These are phyloP conservation scores for Drosophila burlai DNA, from an alignment of 1,140 invertebrate species.

Conservation along the genomic window DNA sequence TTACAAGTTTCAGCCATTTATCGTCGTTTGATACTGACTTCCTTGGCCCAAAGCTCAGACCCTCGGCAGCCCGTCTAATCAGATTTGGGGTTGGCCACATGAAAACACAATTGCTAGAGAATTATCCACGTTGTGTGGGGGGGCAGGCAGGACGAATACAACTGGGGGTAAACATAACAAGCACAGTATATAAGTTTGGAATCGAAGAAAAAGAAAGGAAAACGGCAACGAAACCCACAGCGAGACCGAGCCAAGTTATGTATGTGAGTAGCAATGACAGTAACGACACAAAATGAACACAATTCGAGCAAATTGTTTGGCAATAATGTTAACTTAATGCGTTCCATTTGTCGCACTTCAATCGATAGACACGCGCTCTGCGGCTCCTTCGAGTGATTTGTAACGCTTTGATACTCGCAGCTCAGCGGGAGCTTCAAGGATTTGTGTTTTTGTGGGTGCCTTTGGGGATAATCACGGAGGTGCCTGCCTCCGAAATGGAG, in stretches of 20 bases:
- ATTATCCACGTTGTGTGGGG: constrained; percentile 47
- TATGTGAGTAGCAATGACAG: constrained; percentile 59
- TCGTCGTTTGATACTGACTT: constrained; percentile 73
- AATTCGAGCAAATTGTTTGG: constrained; percentile 81
- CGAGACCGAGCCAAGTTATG: constrained; percentile 45
- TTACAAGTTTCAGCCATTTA: constrained; percentile 81
- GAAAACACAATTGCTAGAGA: constrained; percentile 71
- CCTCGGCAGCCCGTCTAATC: constrained; percentile 55
- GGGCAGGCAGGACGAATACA: constrained; percentile 9
- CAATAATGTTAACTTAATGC: constrained; percentile 84
- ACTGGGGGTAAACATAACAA: constrained; percentile 47
- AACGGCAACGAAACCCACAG: constrained; percentile 3
- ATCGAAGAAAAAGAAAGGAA: constrained; percentile 8
- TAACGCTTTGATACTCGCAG: constrained; percentile 47
- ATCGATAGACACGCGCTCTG: constrained; percentile 66
- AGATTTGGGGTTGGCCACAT: constrained; percentile 76
- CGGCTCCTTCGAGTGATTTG: constrained; percentile 70
- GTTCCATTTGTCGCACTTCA: constrained; percentile 81
- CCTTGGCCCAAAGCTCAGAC: constrained; percentile 1
- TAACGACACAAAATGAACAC: constrained; percentile 77
- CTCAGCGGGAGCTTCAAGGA: constrained; percentile 14
- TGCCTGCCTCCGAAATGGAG: constrained; percentile 8
- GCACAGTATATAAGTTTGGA: constrained; percentile 30
- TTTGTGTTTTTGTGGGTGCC: constrained; percentile 23
- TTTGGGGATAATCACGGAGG: constrained; percentile 17